phyloP scores from a whole-genome alignment of 2,113 vertebrate species.

The Paedocypris sp. region DNA sequence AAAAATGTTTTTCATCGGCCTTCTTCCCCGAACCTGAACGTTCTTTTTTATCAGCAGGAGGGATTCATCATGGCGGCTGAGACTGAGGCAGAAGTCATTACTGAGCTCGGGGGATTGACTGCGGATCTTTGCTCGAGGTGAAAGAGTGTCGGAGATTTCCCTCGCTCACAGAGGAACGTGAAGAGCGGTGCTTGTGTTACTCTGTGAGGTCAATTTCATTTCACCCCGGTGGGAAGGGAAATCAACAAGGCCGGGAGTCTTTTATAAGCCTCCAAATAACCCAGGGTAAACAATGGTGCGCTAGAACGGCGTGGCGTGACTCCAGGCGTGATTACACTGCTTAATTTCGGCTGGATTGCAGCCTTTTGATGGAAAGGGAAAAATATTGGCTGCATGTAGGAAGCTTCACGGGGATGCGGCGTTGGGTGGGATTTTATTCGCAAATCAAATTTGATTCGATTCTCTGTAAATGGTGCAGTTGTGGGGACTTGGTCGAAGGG shows the following conservation, averaged over 20 bases:
- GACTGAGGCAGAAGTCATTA: neutral
- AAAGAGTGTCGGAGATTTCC: constrained; percentile 1
- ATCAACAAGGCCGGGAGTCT: constrained; percentile 37
- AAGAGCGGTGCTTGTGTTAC: constrained; percentile 2
- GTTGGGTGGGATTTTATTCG: no score
- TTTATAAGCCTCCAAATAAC: constrained; percentile 33
- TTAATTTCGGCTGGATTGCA: no score
- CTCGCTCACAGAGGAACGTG: neutral
- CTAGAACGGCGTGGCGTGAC: no score
- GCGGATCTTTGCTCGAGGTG: constrained; percentile 4
- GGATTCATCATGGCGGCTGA: neutral
- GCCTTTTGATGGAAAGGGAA: no score
- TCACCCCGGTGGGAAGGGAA: constrained; percentile 29
- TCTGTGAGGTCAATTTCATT: constrained; percentile 36
- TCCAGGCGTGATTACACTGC: no score
- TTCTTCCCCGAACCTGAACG: neutral
- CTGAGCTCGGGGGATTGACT: neutral
- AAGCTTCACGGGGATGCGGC: no score
- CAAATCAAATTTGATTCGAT: no score
- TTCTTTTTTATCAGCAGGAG: neutral
- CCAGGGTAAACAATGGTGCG: neutral
- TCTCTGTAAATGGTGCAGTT: no score
- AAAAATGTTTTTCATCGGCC: neutral
- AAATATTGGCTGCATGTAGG: no score
- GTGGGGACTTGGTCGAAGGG: no score